Base-by-base conservation (phyloP, 1,140 invertebrate species). In the Panagrolaimus sp. region DNA sequence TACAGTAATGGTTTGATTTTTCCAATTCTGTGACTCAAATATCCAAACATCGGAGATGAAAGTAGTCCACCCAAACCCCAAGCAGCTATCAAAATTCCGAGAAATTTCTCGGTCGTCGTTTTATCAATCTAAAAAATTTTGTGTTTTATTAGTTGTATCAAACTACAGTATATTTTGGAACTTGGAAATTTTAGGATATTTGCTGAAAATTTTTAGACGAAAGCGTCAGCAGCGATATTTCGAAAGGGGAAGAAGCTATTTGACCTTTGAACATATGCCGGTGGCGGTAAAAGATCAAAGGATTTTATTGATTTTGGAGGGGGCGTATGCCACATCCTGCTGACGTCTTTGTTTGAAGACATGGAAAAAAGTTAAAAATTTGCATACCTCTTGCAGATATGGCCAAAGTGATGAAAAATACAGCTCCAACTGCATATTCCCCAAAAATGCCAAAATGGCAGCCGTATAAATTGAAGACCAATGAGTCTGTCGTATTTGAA, bases 31-130 rank as follows among this genome's bases (percentile, higher is more conserved):
- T 84, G 85, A 12, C 78, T 77, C 83, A 81, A 84, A 28, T 69
- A 79, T 8, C 85, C 85, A 65, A 86, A 84, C 2, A 85, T 32
- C n/a, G 84, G 84, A 0, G 84, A 83, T 9, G 84, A 80, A 24
- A 84, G 66, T 12, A 85, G 74, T 70, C 85, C 84, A 21, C 85
- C 84, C 6, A 85, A 47, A 58, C 83, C 84, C 67, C 84, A 86
- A 0, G 79, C 71, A 17, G 84, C 84, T 3, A 86, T 81, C 10
- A 86, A 80, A 78, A 80, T 84, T 9, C 85, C 85, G 32, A 85
- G 79, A 62, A 84, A 84, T 58, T 75, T 77, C 21, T 84, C 76
- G 1, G 73, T 79, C 1, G 82, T 78, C 17, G 65, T 69, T 3
- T 65, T 55, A 71, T 86, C 85, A 9, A 86, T 69, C 85, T 86